Base-by-base conservation (phyloP, 2,797 vertebrate genomes). In the Thunnus albacares region DNA sequence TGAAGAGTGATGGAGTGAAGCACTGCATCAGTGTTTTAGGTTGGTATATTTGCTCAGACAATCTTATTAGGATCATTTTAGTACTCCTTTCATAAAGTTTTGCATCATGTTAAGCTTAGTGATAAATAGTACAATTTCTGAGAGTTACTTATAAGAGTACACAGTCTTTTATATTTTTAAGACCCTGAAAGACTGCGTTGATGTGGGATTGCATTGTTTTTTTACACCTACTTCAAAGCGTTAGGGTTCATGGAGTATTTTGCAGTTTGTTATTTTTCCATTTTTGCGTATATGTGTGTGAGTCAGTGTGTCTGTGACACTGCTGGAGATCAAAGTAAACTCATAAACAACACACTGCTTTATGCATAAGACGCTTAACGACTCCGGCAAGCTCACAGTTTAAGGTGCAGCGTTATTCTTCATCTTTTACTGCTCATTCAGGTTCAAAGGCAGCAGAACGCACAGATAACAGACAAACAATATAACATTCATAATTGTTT, bases 281-380 rank as follows among this genome's bases (percentile, higher is more conserved):
- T 83, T 75, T 80, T 71, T 76, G 6, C 77, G 28, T 66, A 53
- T 58, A 55, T 58, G 1, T 76, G 60, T 20, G 12, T 56, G 35
- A 15, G 8, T 12, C 11, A n/a, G 66, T 9, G 66, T 13, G 75
- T 9, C 28, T 74, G 75, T 72, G 87, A 83, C 77, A 81, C 81
- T 22, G 56, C 61, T 9, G 7, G 38, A 78, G 87, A 90, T 93
- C 88, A 93, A 92, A 92, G 90, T 76, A 79, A 91, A 84, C 68
- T 79, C 52, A 75, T 85, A 87, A 90, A 89, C 87, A 90, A 79
- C 75, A 77, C 62, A 41, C 74, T 73, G 68, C 72, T 80, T 85
- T 61, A 81, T 90, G 85, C 85, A 87, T 85, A 85, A 92, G 84
- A 89, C 35, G 69, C 85, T 89, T 84, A 89, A 75, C 64, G 35